Evolutionary conservation across 2,113 vertebrate genomes (phyloP), one percentile per base, ranked within the genome.

Genomic region (Heliornis fulica): DNA sequence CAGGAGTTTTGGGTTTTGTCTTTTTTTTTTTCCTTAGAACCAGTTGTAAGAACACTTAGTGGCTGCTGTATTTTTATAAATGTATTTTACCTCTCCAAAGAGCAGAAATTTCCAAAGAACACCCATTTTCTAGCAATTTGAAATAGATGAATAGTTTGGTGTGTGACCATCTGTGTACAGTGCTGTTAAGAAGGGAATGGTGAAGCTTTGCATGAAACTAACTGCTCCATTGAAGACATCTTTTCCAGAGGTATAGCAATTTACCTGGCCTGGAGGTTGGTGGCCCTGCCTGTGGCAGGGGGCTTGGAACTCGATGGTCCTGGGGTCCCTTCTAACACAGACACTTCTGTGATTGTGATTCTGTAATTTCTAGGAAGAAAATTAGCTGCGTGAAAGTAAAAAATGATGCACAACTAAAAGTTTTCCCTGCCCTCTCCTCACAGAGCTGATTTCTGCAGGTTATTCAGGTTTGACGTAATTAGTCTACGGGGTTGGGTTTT

Each of bases 11-110:
- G 48, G 23, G 46, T 46, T 19, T 46, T 46, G 45, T 21, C 21
- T 46, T 46, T 46, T 20, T 50, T 75, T 57, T 82, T 61, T 29
- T 51, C 66, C 86, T 93, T 88, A 86, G 38, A 93, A 60, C 29
- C 50, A 59, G 89, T 91, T 95, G 69, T 74, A 94, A 77, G 65
- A 96, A 95, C 92, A 86, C 85, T 87, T 96, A 69, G 41, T 54
- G 72, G 60, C n/a, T 70, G 71, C 54, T n/a, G 4, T 88, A 80
- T 82, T 90, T n/a, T 95, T 96, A 61, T 77, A 84, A 78, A 96
- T 87, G 68, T 87, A 56, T 87, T 89, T 95, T 80, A 32, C 68
- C 20, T 60, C 34, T 69, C 32, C 5, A 22, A 90, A 94, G 65
- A 93, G 48, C 13, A 68, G 60, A 92, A 90, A n/a, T n/a, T 90